These are phyloP conservation scores for Manacus vitellinus DNA, from an alignment of 2,113 vertebrate species.

Conservation along the genomic window DNA sequence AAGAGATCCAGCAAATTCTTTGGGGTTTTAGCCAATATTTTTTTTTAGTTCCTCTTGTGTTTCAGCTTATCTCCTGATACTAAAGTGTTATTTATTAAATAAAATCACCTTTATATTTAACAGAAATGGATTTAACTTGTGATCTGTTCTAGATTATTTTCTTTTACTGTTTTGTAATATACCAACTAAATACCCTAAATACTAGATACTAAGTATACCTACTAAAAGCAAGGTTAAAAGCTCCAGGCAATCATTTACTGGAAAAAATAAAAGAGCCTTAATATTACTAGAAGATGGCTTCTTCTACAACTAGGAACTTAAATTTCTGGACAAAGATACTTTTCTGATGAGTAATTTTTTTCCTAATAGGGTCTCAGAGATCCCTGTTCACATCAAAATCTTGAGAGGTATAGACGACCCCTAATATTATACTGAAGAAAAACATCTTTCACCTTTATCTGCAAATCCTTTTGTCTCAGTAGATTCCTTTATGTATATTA, in stretches of 20 bases:
- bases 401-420: neutral
- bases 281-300: neutral
- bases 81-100: neutral
- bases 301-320: neutral
- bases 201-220: neutral
- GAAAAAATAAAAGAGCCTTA: neutral
- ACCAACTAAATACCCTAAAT: neutral
- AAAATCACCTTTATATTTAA: neutral
- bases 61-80: neutral
- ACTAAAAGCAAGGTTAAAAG: neutral
- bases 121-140: neutral
- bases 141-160: neutral
- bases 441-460: neutral
- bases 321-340: neutral
- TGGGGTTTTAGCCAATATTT: neutral
- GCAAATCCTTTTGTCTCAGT: neutral
- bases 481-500: neutral
- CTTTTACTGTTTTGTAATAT: neutral
- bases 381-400: neutral
- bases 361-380: neutral
- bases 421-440: neutral
- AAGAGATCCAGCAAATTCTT: neutral
- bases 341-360: neutral
- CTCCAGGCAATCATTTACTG: neutral
- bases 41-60: neutral